phyloP scores from a whole-genome alignment of 2,888 invertebrate genomes.

The Hoplodrina ambigua region DNA sequence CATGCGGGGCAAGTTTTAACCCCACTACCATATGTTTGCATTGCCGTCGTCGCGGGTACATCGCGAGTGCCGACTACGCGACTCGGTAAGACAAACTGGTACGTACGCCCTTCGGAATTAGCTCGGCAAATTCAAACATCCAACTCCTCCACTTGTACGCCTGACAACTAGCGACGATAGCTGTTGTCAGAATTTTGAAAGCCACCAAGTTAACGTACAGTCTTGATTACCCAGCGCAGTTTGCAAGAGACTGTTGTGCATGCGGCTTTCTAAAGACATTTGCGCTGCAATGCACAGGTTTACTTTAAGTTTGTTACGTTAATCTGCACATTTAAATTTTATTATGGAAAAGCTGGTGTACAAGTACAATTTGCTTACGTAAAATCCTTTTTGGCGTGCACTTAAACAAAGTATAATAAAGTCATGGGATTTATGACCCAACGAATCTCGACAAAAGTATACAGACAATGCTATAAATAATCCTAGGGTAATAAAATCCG shows the following conservation, averaged over 20 bases:
- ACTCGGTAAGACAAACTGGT: conserved; percentile 65
- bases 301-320: conserved; percentile 14
- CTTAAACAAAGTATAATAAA: conserved; percentile 63
- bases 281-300: conserved; percentile 39
- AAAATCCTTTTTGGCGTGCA: conserved; percentile 35
- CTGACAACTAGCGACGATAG: conserved; percentile 63
- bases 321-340: conserved; percentile 1
- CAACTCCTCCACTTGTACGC: conserved; percentile 65
- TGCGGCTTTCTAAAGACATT: conserved; percentile 50
- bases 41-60: conserved; percentile 72
- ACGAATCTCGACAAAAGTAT: conserved; percentile 68
- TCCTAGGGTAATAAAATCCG: conserved; percentile 84
- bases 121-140: conserved; percentile 79
- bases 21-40: conserved; percentile 81
- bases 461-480: conserved; percentile 82
- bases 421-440: conserved; percentile 67
- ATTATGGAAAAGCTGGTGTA: not conserved
- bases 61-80: conserved; percentile 67
- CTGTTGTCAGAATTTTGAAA: conserved; percentile 63
- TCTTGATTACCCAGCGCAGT: conserved; percentile 56
- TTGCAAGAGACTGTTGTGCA: conserved; percentile 43
- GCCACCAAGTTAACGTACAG: conserved; percentile 56
- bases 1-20: conserved; percentile 86
- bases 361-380: conserved; percentile 14
- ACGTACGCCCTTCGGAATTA: conserved; percentile 76